A percentile compares a stretch with the other conserved stretches of the same genome.
These are phyloP conservation scores for Pangasianodon gigas DNA, from an alignment of 2,113 vertebrate species.

Conservation along the genomic window DNA sequence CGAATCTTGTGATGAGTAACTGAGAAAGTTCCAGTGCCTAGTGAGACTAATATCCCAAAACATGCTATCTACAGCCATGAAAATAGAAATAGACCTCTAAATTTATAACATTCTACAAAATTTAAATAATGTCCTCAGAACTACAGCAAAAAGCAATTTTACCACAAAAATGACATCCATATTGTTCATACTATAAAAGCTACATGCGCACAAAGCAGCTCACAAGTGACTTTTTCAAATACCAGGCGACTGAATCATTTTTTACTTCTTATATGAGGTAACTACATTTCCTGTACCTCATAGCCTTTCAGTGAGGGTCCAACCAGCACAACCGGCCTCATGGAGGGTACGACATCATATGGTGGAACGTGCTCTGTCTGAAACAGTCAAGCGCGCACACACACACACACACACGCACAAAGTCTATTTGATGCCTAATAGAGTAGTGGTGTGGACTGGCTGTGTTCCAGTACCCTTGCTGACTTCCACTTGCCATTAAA, in stretches of 20 bases:
- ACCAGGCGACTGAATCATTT: neutral
- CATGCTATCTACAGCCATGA: neutral
- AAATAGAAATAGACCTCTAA: neutral
- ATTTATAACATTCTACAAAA: neutral
- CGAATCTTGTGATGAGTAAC: neutral
- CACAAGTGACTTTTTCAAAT: neutral
- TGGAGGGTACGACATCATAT: constrained; percentile 77
- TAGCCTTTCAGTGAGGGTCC: constrained; percentile 78
- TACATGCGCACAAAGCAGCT: neutral
- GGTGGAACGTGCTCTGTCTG: constrained; percentile 75
- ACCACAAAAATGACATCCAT: neutral
- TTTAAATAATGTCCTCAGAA: neutral
- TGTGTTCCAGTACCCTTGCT: constrained; percentile 11
- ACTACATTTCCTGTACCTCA: constrained; percentile 66
- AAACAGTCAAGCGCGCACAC: constrained; percentile 50
- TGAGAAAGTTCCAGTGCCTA: neutral
- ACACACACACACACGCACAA: constrained; percentile 15
- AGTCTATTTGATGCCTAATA: constrained; percentile 11
- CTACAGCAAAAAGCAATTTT: neutral
- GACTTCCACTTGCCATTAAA: constrained; percentile 17
- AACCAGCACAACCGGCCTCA: constrained; percentile 77
- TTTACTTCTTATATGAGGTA: neutral
- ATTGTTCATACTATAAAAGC: neutral
- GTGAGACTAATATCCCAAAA: neutral
- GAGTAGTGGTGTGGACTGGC: neutral